A percentile compares a stretch with the other conserved stretches of the same genome.
These are phyloP conservation scores for Turnix velox DNA, from an alignment of 2,113 vertebrate species.

Conservation along the genomic window DNA sequence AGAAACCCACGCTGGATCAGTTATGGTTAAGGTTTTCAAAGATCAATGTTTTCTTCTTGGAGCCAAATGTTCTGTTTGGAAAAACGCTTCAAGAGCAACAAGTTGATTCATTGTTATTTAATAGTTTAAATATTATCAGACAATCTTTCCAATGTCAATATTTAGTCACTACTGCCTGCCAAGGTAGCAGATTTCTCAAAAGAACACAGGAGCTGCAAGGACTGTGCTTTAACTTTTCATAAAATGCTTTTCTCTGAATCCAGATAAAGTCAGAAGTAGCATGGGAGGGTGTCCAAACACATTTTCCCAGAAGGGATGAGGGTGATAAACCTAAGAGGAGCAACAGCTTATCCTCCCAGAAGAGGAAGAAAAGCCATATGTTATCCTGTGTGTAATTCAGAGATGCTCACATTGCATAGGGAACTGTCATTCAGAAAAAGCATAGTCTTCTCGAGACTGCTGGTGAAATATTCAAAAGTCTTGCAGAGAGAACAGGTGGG, in stretches of 20 bases:
- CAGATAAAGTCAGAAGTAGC: background rate
- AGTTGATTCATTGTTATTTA: background rate
- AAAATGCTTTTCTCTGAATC: background rate
- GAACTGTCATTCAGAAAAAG: background rate
- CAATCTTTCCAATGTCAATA: background rate
- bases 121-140: background rate
- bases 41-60: background rate
- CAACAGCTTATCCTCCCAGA: background rate
- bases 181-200: background rate
- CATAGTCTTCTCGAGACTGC: rapidly evolving
- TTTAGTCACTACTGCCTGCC: background rate
- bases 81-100: background rate
- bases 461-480: background rate
- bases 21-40: background rate
- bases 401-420: background rate
- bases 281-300: background rate
- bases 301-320: background rate
- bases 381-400: background rate
- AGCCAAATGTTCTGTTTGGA: background rate
- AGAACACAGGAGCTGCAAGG: background rate
- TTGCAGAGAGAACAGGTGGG: background rate
- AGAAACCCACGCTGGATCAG: rapidly evolving
- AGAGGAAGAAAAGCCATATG: background rate
- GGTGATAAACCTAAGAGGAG: background rate
- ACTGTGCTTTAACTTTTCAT: background rate